Evolutionary conservation across 2,113 vertebrate genomes (phyloP).

Genomic region (Pardalotus punctatus): DNA sequence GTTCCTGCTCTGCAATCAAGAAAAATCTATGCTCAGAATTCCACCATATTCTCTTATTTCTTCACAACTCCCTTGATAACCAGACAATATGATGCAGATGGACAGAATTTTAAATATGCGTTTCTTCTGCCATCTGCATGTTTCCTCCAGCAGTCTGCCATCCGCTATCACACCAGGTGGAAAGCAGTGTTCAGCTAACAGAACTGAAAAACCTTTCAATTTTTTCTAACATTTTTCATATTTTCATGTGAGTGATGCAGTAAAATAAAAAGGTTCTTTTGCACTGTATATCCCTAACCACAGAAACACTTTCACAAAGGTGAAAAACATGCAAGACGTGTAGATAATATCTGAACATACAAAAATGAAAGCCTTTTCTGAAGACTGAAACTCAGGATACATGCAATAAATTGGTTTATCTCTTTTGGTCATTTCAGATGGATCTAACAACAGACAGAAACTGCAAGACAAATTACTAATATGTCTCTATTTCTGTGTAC

Average conservation of each 20-base stretch:
- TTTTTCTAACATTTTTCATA: not conserved
- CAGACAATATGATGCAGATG: not conserved
- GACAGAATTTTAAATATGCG: not conserved
- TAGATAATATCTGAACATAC: not conserved
- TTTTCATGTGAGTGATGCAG: not conserved
- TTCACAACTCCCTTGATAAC: not conserved
- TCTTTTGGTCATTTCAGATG: not conserved
- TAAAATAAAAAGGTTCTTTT: not conserved
- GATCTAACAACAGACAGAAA: not conserved
- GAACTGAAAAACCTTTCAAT: not conserved
- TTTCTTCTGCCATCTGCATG: not conserved
- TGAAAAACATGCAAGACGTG: not conserved
- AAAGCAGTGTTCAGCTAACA: not conserved
- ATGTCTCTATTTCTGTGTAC: not conserved
- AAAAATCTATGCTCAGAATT: not conserved
- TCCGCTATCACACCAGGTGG: rapidly evolving
- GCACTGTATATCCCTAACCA: not conserved
- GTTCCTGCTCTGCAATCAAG: not conserved
- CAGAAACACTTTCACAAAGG: not conserved
- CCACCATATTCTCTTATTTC: not conserved
- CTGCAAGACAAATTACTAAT: not conserved
- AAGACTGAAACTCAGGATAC: not conserved
- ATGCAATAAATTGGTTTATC: not conserved
- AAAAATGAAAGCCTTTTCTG: not conserved
- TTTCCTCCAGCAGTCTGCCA: not conserved